Conservation (phyloP, 2,888 invertebrate genomes). For the Molorchus minor region DNA sequence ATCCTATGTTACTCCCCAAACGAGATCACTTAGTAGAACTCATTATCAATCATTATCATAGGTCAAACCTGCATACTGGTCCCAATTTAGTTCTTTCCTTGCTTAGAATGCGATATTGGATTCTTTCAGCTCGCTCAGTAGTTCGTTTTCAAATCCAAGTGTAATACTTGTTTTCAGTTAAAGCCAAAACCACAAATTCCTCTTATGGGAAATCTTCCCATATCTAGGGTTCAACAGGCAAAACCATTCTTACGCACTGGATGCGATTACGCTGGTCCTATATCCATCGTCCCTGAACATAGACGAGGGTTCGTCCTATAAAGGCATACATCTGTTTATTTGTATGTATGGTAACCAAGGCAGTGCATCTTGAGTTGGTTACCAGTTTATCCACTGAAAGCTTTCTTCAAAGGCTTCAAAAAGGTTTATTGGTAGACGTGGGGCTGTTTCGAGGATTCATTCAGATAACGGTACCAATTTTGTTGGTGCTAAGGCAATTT, state of each 20-base stretch:
- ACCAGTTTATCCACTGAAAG: conserved; percentile 10
- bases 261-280: conserved; percentile 11
- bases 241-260: conserved; percentile 12
- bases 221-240: not conserved
- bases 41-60: not conserved
- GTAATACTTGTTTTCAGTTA: conserved; percentile 17
- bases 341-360: conserved; percentile 13
- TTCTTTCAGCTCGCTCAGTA: not conserved
- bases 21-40: not conserved
- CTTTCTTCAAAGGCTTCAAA: conserved; percentile 27
- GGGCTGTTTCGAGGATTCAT: conserved; percentile 10
- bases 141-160: not conserved
- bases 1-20: conserved; percentile 2
- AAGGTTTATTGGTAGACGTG: conserved; percentile 23
- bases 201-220: conserved; percentile 15
- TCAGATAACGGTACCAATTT: conserved; percentile 22
- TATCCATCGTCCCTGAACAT: not conserved
- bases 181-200: conserved; percentile 10
- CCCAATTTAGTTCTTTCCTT: not conserved
- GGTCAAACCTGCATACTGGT: not conserved
- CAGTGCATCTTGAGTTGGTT: conserved; percentile 13
- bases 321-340: too few species aligned
- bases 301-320: too few species aligned
- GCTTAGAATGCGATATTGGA: not conserved
- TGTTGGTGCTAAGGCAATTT: conserved; percentile 16